Percentiles rank a stretch among this genome's conserved stretches.
These are phyloP conservation scores for Hepsetus odoe DNA, from an alignment of 2,113 vertebrate species.

Conservation along the genomic window DNA sequence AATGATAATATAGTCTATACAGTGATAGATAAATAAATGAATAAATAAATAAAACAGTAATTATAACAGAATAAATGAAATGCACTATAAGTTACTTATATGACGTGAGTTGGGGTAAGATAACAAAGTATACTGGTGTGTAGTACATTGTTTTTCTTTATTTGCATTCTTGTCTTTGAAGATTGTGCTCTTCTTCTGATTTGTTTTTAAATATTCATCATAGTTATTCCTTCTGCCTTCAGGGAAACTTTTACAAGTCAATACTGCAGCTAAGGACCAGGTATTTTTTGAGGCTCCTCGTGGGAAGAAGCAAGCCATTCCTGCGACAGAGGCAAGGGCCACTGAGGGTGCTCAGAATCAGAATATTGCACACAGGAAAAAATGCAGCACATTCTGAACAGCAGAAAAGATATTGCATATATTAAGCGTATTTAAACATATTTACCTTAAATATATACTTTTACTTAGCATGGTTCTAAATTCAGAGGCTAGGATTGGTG, in stretches of 20 bases:
- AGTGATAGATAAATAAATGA: background rate
- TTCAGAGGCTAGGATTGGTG: slow-evolving; percentile 61
- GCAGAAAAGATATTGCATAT: too few species aligned
- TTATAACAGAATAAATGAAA: background rate
- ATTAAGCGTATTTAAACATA: too few species aligned
- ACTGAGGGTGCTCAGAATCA: slow-evolving; percentile 36
- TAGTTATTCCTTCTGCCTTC: slow-evolving; percentile 27
- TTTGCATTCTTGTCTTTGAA: background rate
- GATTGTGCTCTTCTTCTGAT: background rate
- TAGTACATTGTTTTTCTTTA: too few species aligned
- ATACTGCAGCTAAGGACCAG: slow-evolving; percentile 96
- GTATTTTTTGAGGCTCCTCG: slow-evolving; percentile 97
- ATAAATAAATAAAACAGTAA: background rate
- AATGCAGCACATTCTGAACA: too few species aligned
- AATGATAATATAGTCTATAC: background rate
- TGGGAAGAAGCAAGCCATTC: slow-evolving; percentile 92
- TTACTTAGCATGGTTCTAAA: slow-evolving; percentile 66
- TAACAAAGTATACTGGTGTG: background rate
- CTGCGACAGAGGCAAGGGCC: slow-evolving; percentile 84
- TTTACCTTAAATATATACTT: too few species aligned
- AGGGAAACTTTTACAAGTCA: slow-evolving; percentile 97
- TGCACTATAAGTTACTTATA: too few species aligned
- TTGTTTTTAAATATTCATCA: background rate
- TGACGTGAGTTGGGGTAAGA: too few species aligned
- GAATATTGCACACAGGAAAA: too few species aligned